Evolutionary conservation across 2,888 invertebrate genomes (phyloP), one percentile per base, ranked within the genome.

Genomic region (Zaprionus lineosus): DNA sequence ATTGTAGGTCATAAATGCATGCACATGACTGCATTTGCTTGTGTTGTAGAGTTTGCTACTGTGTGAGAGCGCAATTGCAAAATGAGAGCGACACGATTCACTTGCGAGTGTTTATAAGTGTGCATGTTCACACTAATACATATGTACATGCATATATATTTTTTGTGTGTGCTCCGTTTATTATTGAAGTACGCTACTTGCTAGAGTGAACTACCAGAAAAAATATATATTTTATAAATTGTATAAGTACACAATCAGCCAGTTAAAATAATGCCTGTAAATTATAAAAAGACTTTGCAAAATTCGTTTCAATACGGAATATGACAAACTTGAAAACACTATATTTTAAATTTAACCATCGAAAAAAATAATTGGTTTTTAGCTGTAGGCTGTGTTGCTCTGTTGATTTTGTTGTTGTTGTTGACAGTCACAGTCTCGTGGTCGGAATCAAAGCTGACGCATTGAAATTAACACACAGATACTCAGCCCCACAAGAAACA

Each of bases 1-100:
- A 79, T 78, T 78, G 83, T 78, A 78, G 77, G 77, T 78, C 77
- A 83, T 83, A 83, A 78, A 78, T 83, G 77, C 83, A 78, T 78
- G 60, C 79, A 69, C 77, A 84, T 66, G 77, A 72, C 64, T 84
- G 74, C 78, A 76, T 60, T 74, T 61, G 59, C 33, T 59, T 72
- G 50, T 57, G 26, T 60, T 46, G 2, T 36, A 48, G 12, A 34
- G 31, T 19, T 26, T 21, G 14, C 43, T 24, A 12, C 9, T 44
- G 15, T 56, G 16, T 26, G 29, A 2, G 48, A 47, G 37, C 5
- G 41, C 8, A 43, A 14, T 15, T 9, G 8, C 7, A 19, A 33
- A 31, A 34, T 14, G 47, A 36, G 52, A 40, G 28, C 6, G 15
- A n/a, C n/a, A n/a, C n/a, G n/a, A n/a, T n/a, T n/a, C n/a, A n/a